A percentile compares a stretch with the other conserved stretches of the same genome.
Evolutionary conservation across 2,888 invertebrate species (phyloP).

Genomic region (Drosophila heteroneura): DNA sequence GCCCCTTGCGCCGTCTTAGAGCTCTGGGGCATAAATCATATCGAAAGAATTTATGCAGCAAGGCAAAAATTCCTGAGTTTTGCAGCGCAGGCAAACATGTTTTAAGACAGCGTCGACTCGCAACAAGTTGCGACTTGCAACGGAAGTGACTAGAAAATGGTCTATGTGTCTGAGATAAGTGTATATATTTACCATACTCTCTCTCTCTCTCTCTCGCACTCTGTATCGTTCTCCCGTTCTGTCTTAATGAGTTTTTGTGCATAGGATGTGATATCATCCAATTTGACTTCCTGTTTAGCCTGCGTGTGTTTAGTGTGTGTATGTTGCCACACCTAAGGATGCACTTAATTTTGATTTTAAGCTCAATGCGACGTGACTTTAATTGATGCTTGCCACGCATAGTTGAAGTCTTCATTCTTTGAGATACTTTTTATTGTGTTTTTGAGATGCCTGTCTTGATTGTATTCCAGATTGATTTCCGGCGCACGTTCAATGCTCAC

Average conservation of each 20-base stretch:
- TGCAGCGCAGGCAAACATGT: slow-evolving; percentile 58
- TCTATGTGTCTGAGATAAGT: slow-evolving; percentile 37
- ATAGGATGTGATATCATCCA: slow-evolving; percentile 69
- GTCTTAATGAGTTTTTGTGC: slow-evolving; percentile 56
- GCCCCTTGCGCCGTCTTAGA: not conserved
- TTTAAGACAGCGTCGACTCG: slow-evolving; percentile 31
- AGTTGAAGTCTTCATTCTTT: slow-evolving; percentile 18
- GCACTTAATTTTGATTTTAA: slow-evolving; percentile 52
- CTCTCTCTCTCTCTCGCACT: not conserved
- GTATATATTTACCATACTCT: slow-evolving; percentile 11
- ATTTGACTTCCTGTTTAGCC: slow-evolving; percentile 67
- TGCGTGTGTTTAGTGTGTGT: slow-evolving; percentile 6
- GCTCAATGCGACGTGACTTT: slow-evolving; percentile 9
- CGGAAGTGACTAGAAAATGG: slow-evolving; percentile 68
- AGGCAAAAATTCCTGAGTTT: slow-evolving; percentile 71
- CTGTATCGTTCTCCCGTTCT: not conserved
- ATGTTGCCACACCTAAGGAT: slow-evolving; percentile 57
- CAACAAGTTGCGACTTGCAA: slow-evolving; percentile 56
- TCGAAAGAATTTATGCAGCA: slow-evolving; percentile 75
- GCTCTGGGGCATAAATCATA: slow-evolving; percentile 68
- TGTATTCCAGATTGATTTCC: slow-evolving; percentile 5
- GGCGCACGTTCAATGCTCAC: slow-evolving; percentile 3
- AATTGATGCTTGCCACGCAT: slow-evolving; percentile 42
- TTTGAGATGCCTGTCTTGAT: slow-evolving; percentile 7
- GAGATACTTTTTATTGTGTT: slow-evolving; percentile 19